These are phyloP conservation scores for Campoplex nolae DNA, from an alignment of 2,888 invertebrate genomes.

Conservation along the genomic window DNA sequence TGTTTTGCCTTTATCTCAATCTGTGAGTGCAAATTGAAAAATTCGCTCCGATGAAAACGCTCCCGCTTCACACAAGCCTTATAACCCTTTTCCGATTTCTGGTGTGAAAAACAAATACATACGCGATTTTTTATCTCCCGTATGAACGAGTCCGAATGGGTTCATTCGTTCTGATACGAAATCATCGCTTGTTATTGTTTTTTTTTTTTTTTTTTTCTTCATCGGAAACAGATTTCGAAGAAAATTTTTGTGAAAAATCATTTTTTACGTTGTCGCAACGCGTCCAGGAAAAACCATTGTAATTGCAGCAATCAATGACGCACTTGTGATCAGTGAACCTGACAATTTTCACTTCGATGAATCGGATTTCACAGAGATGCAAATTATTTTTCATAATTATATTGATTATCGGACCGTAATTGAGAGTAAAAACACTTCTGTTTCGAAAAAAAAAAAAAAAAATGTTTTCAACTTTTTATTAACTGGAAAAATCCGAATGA, in stretches of 20 bases:
- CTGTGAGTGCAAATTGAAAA: conserved; percentile 26
- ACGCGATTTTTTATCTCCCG: not conserved
- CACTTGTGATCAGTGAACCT: not conserved
- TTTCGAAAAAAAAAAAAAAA: not conserved
- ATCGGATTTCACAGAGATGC: not conserved
- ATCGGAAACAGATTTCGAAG: not conserved
- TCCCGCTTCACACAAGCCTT: conserved; percentile 7
- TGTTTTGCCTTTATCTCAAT: not conserved
- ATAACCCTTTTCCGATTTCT: not conserved
- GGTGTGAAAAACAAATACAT: conserved; percentile 4
- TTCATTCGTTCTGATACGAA: not conserved
- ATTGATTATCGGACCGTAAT: not conserved
- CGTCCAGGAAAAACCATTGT: no score
- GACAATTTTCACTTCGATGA: not conserved
- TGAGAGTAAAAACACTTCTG: not conserved
- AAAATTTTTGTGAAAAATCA: not conserved
- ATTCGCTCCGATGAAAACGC: conserved; percentile 19
- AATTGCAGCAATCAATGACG: not conserved
- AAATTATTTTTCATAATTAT: not conserved
- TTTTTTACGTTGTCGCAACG: not conserved
- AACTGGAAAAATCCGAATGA: not conserved
- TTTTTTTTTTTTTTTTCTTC: not conserved
- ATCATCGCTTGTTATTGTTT: not conserved
- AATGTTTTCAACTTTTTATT: not conserved
- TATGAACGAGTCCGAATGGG: not conserved